phyloP scores from a whole-genome alignment of 2,797 vertebrate species.

The Chloroceryle inda region DNA sequence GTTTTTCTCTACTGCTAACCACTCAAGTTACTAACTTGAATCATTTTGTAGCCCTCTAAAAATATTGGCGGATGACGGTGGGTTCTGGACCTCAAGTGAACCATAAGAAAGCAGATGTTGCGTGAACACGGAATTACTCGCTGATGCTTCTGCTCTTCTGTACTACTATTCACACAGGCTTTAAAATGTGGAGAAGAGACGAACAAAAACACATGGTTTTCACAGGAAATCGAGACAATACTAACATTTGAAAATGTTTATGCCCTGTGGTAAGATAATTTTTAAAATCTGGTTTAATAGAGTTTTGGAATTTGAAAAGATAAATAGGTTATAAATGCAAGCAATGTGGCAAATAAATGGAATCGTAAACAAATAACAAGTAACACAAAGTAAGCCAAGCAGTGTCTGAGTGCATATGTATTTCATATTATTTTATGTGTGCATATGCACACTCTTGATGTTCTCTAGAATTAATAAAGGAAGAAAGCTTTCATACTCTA shows the following conservation, averaged over 20 bases:
- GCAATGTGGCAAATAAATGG: constrained; percentile 6
- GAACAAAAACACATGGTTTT: constrained; percentile 60
- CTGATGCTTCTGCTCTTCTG: constrained; percentile 42
- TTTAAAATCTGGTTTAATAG: constrained; percentile 46
- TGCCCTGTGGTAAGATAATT: constrained; percentile 50
- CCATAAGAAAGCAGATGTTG: constrained; percentile 70
- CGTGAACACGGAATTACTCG: constrained; percentile 30
- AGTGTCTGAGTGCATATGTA: background rate
- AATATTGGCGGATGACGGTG: constrained; percentile 41
- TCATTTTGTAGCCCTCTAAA: constrained; percentile 66
- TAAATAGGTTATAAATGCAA: constrained; percentile 51
- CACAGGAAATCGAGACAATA: constrained; percentile 58
- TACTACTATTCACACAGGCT: background rate
- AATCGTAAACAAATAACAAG: constrained; percentile 37
- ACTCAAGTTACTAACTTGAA: constrained; percentile 57
- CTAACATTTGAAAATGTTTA: constrained; percentile 37
- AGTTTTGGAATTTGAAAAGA: constrained; percentile 30
- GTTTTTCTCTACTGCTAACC: constrained; percentile 40
- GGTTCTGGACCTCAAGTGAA: constrained; percentile 67
- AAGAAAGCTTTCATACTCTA: background rate
- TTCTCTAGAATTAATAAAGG: constrained; percentile 15
- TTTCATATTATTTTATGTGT: constrained; percentile 26
- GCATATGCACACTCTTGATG: background rate
- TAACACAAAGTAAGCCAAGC: constrained; percentile 42
- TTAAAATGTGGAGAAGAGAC: constrained; percentile 34